These are phyloP conservation scores for Dasysyrphus albostriatus DNA, from an alignment of 2,888 invertebrate genomes.

Conservation along the genomic window DNA sequence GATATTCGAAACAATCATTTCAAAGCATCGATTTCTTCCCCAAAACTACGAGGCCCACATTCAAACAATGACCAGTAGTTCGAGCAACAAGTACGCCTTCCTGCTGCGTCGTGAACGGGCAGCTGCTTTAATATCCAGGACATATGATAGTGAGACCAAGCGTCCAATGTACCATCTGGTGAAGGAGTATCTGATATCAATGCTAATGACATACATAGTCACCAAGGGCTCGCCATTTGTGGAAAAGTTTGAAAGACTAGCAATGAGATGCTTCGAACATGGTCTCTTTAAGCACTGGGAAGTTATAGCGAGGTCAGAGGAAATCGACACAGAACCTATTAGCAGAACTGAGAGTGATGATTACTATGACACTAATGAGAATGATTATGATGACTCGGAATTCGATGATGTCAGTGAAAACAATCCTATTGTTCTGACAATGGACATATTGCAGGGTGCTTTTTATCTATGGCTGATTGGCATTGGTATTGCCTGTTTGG, in stretches of 20 bases:
- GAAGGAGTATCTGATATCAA: conserved; percentile 79
- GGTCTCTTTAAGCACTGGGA: conserved; percentile 81
- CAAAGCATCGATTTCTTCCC: conserved; percentile 70
- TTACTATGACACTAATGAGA: conserved; percentile 78
- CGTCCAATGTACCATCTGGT: conserved; percentile 81
- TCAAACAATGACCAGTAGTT: conserved; percentile 50
- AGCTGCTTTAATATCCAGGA: conserved; percentile 79
- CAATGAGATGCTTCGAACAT: conserved; percentile 78
- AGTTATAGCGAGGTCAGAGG: conserved; percentile 61
- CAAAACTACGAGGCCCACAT: conserved; percentile 57
- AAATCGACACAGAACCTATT: conserved; percentile 24
- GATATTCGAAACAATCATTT: conserved; percentile 68
- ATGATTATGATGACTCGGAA: conserved; percentile 57
- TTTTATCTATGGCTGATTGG: conserved; percentile 81
- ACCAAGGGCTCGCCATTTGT: conserved; percentile 79
- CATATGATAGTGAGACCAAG: conserved; percentile 78
- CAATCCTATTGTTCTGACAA: conserved; percentile 78
- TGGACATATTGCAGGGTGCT: conserved; percentile 81
- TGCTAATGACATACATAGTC: conserved; percentile 79
- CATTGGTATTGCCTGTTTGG: conserved; percentile 76
- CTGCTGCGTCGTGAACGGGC: conserved; percentile 80
- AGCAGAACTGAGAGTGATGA: conserved; percentile 3
- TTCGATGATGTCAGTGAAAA: conserved; percentile 69
- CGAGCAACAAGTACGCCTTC: conserved; percentile 75
- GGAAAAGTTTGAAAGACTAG: conserved; percentile 78